These are phyloP conservation scores for Dallia pectoralis DNA, from an alignment of 2,797 vertebrate species.

Conservation along the genomic window DNA sequence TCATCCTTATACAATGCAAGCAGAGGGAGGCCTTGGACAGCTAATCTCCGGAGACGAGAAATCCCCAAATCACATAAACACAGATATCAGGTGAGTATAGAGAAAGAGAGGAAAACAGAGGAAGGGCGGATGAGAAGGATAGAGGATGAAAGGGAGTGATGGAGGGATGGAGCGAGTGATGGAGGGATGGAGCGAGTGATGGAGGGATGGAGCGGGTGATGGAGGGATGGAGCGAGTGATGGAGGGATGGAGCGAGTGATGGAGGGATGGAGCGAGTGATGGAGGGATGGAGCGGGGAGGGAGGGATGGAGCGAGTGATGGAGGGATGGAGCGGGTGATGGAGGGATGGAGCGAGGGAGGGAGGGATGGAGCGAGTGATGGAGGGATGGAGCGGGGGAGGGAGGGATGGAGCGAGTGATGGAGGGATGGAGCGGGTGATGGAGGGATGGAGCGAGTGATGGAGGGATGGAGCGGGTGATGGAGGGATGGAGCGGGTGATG, in stretches of 20 bases:
- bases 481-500: no score
- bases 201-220: neutral
- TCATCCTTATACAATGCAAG: slow-evolving; percentile 67
- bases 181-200: neutral
- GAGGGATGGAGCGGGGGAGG: neutral
- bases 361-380: neutral
- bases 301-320: neutral
- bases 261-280: neutral
- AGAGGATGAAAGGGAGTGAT: slow-evolving; percentile 8
- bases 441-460: no score
- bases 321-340: neutral
- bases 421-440: neutral
- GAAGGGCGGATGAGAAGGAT: slow-evolving; percentile 28
- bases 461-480: neutral
- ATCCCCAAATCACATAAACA: slow-evolving; percentile 80
- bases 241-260: neutral
- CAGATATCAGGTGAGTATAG: slow-evolving; percentile 66
- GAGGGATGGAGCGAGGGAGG: slow-evolving; percentile 2
- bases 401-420: neutral
- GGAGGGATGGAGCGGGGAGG: neutral
- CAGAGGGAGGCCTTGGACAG: slow-evolving; percentile 76
- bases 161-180: slow-evolving; percentile 1
- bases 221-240: no score
- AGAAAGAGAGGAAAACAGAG: slow-evolving; percentile 41
- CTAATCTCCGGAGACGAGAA: slow-evolving; percentile 81